Evolutionary conservation across 2,888 invertebrate species (phyloP).

Genomic region (Cyaniris semiargus): DNA sequence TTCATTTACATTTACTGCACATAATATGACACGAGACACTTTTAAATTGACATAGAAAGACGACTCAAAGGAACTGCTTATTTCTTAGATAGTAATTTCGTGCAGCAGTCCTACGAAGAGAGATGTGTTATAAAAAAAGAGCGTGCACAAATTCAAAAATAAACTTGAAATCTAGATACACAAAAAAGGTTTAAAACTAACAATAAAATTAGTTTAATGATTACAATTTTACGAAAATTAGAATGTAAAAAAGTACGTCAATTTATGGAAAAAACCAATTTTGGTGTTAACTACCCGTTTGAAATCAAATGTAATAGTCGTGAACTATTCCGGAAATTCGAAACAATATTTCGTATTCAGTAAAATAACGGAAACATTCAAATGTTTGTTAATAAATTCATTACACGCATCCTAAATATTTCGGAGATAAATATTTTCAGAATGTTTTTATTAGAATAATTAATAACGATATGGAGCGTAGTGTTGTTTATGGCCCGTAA

Average conservation of each 20-base stretch:
- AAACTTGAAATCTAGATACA: too few species aligned
- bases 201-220: background rate
- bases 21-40: too few species aligned
- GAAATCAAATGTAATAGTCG: background rate
- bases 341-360: conserved; percentile 7
- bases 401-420: conserved; percentile 27
- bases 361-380: background rate
- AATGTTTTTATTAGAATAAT: conserved; percentile 28
- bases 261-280: background rate
- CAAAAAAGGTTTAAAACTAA: too few species aligned
- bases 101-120: too few species aligned
- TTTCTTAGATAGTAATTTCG: too few species aligned
- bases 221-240: background rate
- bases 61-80: too few species aligned
- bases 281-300: background rate
- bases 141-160: too few species aligned
- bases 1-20: background rate
- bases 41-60: too few species aligned
- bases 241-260: background rate
- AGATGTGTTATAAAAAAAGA: too few species aligned
- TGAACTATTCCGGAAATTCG: background rate
- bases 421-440: conserved; percentile 22
- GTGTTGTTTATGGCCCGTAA: conserved; percentile 21
- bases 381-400: conserved; percentile 25
- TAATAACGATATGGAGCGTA: conserved; percentile 21